Conservation (phyloP, 1,140 invertebrate genomes). For the Sminthurides bifidus region DNA sequence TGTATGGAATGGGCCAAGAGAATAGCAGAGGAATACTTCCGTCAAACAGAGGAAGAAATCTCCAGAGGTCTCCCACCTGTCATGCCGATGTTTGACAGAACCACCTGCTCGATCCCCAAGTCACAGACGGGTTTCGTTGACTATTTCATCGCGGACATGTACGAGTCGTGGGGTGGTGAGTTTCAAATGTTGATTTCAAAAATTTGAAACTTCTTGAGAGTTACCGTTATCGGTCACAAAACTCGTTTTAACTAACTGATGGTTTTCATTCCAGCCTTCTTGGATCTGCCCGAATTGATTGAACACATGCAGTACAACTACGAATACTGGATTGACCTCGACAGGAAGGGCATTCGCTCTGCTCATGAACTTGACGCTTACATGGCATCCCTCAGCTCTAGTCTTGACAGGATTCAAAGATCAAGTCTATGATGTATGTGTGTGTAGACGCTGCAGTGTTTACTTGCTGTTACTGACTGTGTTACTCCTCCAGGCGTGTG, state of each 20-base stretch:
- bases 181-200: conserved; percentile 8
- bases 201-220: neutral
- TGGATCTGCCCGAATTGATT: conserved; percentile 81
- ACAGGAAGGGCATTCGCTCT: conserved; percentile 31
- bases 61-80: conserved; percentile 67
- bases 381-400: neutral
- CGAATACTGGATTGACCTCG: conserved; percentile 71
- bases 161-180: conserved; percentile 90
- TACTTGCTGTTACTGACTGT: too few species aligned
- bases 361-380: conserved; percentile 17
- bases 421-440: too few species aligned
- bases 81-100: conserved; percentile 91
- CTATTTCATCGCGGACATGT: conserved; percentile 93
- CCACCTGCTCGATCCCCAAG: conserved; percentile 85
- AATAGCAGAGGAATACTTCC: conserved; percentile 80
- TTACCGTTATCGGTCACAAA: neutral
- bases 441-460: too few species aligned
- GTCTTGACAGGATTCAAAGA: too few species aligned
- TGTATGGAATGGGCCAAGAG: conserved; percentile 85
- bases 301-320: conserved; percentile 73
- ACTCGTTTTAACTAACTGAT: conserved; percentile 7
- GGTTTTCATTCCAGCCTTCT: conserved; percentile 48
- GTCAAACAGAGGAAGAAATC: conserved; percentile 86
- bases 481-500: too few species aligned
- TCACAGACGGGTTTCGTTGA: conserved; percentile 94